Base-by-base conservation (phyloP, 2,888 invertebrate genomes). In the Odontocerum albicorne region DNA sequence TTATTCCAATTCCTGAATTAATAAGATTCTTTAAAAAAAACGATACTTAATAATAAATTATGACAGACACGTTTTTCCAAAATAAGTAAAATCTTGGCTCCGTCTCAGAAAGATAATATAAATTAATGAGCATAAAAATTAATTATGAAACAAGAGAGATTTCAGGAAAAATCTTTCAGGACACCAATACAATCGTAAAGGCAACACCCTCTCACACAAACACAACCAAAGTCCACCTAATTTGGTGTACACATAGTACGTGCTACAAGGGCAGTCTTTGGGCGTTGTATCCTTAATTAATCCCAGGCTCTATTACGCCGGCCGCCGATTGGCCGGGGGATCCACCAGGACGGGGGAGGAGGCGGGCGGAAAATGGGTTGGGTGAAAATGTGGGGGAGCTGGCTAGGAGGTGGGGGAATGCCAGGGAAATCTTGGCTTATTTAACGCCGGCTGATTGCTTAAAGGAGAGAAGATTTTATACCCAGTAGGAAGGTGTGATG, bases 271-370 rank as follows among this genome's bases (percentile, higher is more conserved):
- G 50, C 20, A 32, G 31, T 39, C 12, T 50, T 52, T 53, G 57
- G 60, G 60, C 57, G 60, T 60, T 53, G 57, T 57, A 47, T 52
- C 49, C 57, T 58, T 60, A 57, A 60, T 57, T 60, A 57, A 60
- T 53, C 57, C 57, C 55, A 33, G 57, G 55, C 60, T 60, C 46
- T 49, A 55, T 60, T 60, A 57, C 55, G 52, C 44, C 53, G 51
- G 55, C 20, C 60, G 55, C 36, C 40, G 51, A 60, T 60, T 60
- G 60, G 60, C 50, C 46, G 50, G 39, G 17, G 31, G 22, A 22
- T 19, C 33, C 13, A 21, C 21, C 22, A 2, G 10, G 38, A 38
- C 17, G 32, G 35, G 33, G 53, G 20, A 43, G 17, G 20, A 16
- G 16, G 20, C 15, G 15, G 35, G 7, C 12, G 7, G 35, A 17